Percentiles rank a stretch among this genome's conserved stretches.
Evolutionary conservation across 2,888 invertebrate species (phyloP).

Genomic region (Anorthoa munda): DNA sequence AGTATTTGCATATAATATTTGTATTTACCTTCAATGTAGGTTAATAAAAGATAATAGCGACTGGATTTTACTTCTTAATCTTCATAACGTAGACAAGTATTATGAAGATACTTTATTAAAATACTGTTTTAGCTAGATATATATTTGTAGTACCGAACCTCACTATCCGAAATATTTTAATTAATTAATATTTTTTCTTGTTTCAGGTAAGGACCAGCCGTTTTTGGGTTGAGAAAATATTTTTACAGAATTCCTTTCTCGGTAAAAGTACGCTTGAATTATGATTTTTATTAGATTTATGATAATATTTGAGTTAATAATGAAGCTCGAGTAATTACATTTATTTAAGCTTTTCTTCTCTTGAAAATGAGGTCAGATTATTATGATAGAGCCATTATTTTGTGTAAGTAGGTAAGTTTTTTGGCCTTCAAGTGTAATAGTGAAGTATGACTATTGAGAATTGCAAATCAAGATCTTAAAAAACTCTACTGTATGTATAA

Average conservation of each 20-base stretch:
- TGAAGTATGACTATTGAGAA: not conserved
- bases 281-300: constrained; percentile 38
- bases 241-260: constrained; percentile 10
- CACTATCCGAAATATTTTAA: constrained; percentile 7
- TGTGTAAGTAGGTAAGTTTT: not conserved
- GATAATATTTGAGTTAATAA: constrained; percentile 46
- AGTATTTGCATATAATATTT: too few species aligned
- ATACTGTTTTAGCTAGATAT: not conserved
- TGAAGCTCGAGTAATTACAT: constrained; percentile 36
- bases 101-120: not conserved
- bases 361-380: constrained; percentile 26
- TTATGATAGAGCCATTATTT: not conserved
- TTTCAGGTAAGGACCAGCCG: constrained; percentile 68
- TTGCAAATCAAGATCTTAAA: too few species aligned
- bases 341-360: constrained; percentile 9
- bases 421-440: not conserved
- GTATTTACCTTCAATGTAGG: too few species aligned
- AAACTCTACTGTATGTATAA: too few species aligned
- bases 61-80: too few species aligned
- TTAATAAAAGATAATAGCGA: too few species aligned
- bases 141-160: not conserved
- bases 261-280: constrained; percentile 22
- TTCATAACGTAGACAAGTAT: not conserved
- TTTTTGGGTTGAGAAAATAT: constrained; percentile 21
- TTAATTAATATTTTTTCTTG: constrained; percentile 56